phyloP scores from a whole-genome alignment of 2,113 vertebrate genomes.

The Vidua macroura region DNA sequence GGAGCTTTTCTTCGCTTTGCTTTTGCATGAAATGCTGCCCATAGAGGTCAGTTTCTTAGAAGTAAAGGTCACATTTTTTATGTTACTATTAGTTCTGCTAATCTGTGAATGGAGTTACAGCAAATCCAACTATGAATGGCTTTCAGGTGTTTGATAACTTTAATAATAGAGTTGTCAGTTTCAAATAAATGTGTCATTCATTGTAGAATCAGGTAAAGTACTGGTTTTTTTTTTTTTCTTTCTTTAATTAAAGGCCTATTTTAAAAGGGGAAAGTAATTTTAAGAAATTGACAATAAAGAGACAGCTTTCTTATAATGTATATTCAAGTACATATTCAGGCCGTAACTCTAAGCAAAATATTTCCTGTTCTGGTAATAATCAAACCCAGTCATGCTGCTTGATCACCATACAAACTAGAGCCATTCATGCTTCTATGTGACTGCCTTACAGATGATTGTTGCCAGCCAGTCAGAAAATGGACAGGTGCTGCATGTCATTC shows the following conservation, averaged over 20 bases:
- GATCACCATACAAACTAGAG: not conserved
- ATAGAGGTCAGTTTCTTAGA: not conserved
- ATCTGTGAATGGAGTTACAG: not conserved
- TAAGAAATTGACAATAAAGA: not conserved
- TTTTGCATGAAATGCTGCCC: not conserved
- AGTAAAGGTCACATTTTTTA: not conserved
- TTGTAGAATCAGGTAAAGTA: not conserved
- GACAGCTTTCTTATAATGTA: not conserved
- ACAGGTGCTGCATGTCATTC: constrained; percentile 79
- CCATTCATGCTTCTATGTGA: not conserved
- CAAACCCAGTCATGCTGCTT: not conserved
- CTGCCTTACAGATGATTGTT: constrained; percentile 77
- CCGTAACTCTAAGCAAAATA: not conserved
- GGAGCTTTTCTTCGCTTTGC: not conserved
- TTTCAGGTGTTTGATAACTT: not conserved
- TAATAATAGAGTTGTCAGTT: not conserved
- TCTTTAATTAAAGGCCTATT: not conserved
- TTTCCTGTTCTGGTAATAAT: not conserved
- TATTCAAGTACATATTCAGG: not conserved
- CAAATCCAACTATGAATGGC: not conserved
- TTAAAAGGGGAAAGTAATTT: not conserved
- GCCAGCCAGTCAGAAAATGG: constrained; percentile 77
- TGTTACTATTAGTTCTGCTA: not conserved
- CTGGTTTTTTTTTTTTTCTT: not conserved
- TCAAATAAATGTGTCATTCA: not conserved